These are phyloP conservation scores for Lycaon pictus DNA, from an alignment of 2,113 vertebrate species.

Conservation along the genomic window DNA sequence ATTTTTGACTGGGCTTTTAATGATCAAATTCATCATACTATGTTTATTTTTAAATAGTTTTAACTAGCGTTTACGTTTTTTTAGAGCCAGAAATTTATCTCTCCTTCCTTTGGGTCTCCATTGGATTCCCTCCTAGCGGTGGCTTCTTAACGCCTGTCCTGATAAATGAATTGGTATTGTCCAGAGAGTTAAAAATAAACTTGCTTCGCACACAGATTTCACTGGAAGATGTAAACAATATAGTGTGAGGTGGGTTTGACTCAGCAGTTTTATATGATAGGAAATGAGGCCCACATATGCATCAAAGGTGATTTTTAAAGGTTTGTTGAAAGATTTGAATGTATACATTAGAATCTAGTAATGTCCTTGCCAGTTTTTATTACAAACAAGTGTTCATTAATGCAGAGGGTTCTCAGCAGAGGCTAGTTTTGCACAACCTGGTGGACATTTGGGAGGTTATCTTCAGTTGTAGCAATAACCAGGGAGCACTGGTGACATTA, in stretches of 20 bases:
- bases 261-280: background rate
- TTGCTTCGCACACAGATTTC: background rate
- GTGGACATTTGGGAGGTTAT: background rate
- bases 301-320: background rate
- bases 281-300: background rate
- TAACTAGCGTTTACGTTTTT: background rate
- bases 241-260: background rate
- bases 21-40: background rate
- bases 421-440: fast-evolving
- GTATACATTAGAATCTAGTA: background rate
- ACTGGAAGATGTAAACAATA: background rate
- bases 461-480: background rate
- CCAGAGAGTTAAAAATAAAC: background rate
- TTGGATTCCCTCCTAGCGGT: background rate
- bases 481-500: fast-evolving
- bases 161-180: background rate
- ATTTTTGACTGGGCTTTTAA: background rate
- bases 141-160: background rate
- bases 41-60: background rate
- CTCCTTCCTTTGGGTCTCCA: background rate
- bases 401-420: background rate
- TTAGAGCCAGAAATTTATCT: background rate
- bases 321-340: background rate
- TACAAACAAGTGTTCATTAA: background rate
- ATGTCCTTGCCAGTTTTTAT: background rate